phyloP scores from a whole-genome alignment of 1,140 invertebrate genomes.

The Diprion similis region DNA sequence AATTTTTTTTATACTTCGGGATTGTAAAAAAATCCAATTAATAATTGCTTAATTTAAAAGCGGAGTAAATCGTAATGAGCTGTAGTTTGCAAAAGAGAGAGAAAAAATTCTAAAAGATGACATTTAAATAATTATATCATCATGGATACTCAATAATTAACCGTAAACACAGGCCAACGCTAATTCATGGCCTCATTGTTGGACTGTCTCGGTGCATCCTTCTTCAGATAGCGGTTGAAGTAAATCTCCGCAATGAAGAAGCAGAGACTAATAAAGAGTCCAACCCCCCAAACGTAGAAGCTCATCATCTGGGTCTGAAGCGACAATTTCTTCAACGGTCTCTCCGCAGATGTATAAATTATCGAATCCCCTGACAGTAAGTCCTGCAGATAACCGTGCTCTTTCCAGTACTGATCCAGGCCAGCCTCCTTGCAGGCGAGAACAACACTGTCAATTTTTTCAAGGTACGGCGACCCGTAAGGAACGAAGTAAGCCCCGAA shows the following conservation, averaged over 20 bases:
- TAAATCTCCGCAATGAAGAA: not conserved
- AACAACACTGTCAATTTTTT: not conserved
- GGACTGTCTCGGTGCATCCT: too few relatives aligned
- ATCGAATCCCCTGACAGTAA: not conserved
- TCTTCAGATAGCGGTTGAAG: not conserved
- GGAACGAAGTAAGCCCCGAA: not conserved
- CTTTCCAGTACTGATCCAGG: not conserved
- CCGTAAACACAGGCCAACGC: too few relatives aligned
- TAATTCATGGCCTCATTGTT: too few relatives aligned
- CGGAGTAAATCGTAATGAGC: too few relatives aligned
- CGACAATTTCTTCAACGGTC: not conserved
- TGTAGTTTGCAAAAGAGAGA: too few relatives aligned
- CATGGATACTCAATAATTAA: too few relatives aligned
- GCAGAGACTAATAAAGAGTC: not conserved
- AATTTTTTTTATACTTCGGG: too few relatives aligned
- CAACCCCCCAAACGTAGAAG: not conserved
- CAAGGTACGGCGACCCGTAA: not conserved
- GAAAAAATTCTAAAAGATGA: too few relatives aligned
- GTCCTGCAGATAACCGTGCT: not conserved
- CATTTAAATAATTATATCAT: too few relatives aligned
- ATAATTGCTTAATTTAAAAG: too few relatives aligned
- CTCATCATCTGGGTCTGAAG: not conserved
- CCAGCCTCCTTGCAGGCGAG: not conserved
- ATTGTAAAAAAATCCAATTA: too few relatives aligned
- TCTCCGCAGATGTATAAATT: not conserved